Evolutionary conservation across 2,888 invertebrate species (phyloP), one percentile per base, ranked within the genome.

Genomic region (Cosmorhoe ocellata): DNA sequence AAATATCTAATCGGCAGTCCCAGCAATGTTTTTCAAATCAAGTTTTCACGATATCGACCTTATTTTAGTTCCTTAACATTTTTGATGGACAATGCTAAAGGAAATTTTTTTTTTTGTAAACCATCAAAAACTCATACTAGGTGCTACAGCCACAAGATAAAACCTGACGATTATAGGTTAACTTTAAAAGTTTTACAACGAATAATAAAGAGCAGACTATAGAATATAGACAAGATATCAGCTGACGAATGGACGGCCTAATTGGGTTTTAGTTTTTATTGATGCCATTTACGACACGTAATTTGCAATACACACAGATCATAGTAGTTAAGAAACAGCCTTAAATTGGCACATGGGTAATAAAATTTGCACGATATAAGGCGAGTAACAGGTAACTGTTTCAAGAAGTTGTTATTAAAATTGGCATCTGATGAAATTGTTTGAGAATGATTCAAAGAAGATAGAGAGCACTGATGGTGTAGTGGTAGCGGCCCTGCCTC

Each of bases 261-360:
- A 54, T 58, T 51, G 54, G 48, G 28, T 44, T 44, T 44, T 32
- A 38, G 27, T 48, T 57, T 57, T 57, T 57, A 57, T 51, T 51
- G 44, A 38, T 31, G 40, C 27, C 34, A 38, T 55, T 58, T 58
- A 58, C 44, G 52, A 58, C 33, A 37, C 12, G 34, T 51, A 58
- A 53, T 58, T 56, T 50, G 55, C 55, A 52, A 58, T 52, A 45
- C 52, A 41, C 38, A 39, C 43, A 54, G 46, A 53, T 52, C 52
- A 52, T 45, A 51, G 51, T 49, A 32, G 48, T 46, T 51, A 45
- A 41, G 52, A 48, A 50, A 53, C 40, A 13, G 47, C 50, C 34
- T 39, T 31, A 34, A 54, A 58, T 54, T 58, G 54, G 57, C 36
- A 40, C 42, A 31, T 11, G 11, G 26, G 30, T 43, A 30, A 41